phyloP scores from a whole-genome alignment of 1,140 invertebrate genomes.

The Chlorops oryzae region DNA sequence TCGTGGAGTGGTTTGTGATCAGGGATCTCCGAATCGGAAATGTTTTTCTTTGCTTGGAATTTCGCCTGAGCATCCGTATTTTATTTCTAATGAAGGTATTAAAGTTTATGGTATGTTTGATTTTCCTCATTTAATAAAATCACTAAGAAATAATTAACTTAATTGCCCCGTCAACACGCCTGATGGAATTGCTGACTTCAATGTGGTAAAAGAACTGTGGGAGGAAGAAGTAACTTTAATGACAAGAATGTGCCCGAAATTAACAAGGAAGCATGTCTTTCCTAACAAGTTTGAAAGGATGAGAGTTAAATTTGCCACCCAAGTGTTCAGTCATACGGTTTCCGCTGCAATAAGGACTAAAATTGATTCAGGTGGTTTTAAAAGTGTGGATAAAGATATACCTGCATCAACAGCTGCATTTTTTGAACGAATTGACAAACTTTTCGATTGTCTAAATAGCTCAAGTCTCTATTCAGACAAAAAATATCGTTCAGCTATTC shows the following conservation, averaged over 20 bases:
- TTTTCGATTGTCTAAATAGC: background rate
- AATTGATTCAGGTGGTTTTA: background rate
- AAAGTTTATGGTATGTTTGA: background rate
- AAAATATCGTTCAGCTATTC: background rate
- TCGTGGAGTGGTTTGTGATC: background rate
- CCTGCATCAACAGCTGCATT: background rate
- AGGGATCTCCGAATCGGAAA: no score
- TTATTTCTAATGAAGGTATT: background rate
- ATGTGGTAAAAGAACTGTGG: background rate
- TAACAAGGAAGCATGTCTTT: background rate
- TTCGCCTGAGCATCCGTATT: background rate
- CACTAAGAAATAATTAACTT: background rate
- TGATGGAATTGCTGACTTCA: background rate
- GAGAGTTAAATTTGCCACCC: no score
- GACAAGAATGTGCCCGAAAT: background rate
- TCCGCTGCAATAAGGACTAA: background rate
- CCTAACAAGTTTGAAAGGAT: no score
- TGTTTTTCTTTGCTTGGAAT: no score
- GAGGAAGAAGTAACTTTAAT: background rate
- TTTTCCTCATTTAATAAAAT: no score
- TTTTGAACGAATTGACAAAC: background rate
- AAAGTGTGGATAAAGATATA: no score
- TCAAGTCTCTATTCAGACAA: background rate
- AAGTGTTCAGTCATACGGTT: no score
- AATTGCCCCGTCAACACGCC: background rate